Percentiles rank a stretch among this genome's conserved stretches.
Conservation (phyloP, 2,113 vertebrate genomes). For the Prochilodus magdalenae region DNA sequence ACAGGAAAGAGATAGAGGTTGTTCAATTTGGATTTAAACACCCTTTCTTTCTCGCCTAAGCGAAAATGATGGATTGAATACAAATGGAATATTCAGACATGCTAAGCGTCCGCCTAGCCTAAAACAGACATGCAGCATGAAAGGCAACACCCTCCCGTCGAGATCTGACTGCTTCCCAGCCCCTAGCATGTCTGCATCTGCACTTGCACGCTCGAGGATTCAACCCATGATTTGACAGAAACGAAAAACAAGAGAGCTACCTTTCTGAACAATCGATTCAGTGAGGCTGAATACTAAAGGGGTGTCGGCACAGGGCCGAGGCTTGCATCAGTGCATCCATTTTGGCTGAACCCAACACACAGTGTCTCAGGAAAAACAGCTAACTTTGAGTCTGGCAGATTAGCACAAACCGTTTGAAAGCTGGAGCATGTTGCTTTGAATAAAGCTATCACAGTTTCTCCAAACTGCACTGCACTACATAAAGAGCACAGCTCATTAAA, state of each 20-base stretch:
- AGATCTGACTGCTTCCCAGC: neutral
- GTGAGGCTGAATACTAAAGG: constrained; percentile 9
- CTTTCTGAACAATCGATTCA: constrained; percentile 2
- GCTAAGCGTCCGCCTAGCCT: constrained; percentile 37
- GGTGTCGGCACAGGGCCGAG: neutral
- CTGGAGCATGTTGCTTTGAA: neutral
- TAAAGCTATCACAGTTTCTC: constrained; percentile 33
- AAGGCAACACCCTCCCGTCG: constrained; percentile 15
- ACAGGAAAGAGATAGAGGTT: constrained; percentile 52
- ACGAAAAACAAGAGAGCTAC: neutral
- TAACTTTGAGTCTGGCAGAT: constrained; percentile 4
- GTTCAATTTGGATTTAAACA: constrained; percentile 57
- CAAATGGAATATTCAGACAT: constrained; percentile 51
- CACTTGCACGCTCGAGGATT: constrained; percentile 10
- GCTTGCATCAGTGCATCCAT: constrained; percentile 17
- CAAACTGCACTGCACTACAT: constrained; percentile 26
- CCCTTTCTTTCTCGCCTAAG: constrained; percentile 48
- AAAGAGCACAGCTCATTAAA: constrained; percentile 34
- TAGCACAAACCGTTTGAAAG: constrained; percentile 22
- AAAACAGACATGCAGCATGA: neutral
- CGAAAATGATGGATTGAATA: constrained; percentile 51
- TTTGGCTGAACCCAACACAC: constrained; percentile 7
- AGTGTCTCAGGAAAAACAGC: constrained; percentile 4
- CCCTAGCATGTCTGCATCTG: neutral
- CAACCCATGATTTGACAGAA: constrained; percentile 5